A percentile compares a stretch with the other conserved stretches of the same genome.
These are phyloP conservation scores for Caenorhabditis macrosperma DNA, from an alignment of 2,888 invertebrate genomes.

Conservation along the genomic window DNA sequence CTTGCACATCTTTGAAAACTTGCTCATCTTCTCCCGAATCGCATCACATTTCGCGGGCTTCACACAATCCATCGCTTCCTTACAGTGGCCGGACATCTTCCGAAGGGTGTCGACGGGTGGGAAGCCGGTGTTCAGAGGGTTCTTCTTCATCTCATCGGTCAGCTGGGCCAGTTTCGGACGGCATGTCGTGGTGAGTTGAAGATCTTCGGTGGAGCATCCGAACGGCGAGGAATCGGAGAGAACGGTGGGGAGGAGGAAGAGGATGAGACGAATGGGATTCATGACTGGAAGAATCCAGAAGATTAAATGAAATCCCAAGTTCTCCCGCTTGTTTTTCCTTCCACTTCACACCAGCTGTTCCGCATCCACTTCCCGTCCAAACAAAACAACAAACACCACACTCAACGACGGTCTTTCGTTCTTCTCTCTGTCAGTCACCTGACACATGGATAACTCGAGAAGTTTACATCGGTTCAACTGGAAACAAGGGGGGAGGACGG, in stretches of 20 bases:
- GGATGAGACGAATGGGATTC: not conserved
- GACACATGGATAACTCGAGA: too few relatives aligned
- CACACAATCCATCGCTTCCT: conserved; percentile 44
- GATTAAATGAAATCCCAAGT: too few relatives aligned
- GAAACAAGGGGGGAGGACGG: too few relatives aligned
- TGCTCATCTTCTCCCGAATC: conserved; percentile 32
- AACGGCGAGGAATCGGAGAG: conserved; percentile 4
- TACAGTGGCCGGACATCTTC: conserved; percentile 39
- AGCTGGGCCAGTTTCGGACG: conserved; percentile 44
- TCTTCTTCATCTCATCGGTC: conserved; percentile 46
- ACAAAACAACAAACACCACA: too few relatives aligned
- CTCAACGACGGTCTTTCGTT: too few relatives aligned
- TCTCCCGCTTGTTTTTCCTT: not conserved
- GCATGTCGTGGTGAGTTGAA: conserved; percentile 29
- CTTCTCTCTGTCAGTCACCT: not conserved
- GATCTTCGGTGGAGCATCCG: conserved; percentile 36
- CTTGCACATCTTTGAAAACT: conserved; percentile 37
- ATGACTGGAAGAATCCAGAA: not conserved
- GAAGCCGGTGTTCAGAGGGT: conserved; percentile 32
- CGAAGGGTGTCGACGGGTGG: conserved; percentile 38
- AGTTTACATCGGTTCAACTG: too few relatives aligned
- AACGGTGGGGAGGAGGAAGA: not conserved
- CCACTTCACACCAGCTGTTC: not conserved
- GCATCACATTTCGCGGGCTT: conserved; percentile 24
- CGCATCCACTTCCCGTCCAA: not conserved